Conservation (phyloP, 1,140 invertebrate genomes). For the Platyscapa corneri region DNA sequence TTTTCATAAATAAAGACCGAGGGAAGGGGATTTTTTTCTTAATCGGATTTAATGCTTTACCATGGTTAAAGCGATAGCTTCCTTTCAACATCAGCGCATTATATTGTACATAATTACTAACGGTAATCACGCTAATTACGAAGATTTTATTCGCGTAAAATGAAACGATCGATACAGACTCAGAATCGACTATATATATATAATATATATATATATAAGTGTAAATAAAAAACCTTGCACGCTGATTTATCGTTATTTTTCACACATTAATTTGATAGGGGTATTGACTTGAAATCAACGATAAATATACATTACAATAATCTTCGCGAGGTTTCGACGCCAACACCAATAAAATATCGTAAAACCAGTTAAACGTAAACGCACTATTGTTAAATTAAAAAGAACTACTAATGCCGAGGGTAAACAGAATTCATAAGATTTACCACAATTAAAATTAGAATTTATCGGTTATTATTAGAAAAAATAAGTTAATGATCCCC, state of each 20-base stretch:
- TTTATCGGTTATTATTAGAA: neutral
- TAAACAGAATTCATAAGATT: too few species aligned
- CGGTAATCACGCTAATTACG: neutral
- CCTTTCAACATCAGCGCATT: neutral
- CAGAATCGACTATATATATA: neutral
- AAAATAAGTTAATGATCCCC: neutral
- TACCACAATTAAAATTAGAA: neutral
- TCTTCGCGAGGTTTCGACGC: too few species aligned
- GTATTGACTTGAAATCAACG: neutral
- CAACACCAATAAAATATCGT: too few species aligned
- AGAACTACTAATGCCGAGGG: too few species aligned
- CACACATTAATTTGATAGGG: too few species aligned
- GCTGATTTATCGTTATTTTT: too few species aligned
- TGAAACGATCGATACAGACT: neutral
- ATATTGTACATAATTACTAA: neutral
- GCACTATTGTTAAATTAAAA: too few species aligned
- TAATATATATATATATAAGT: too few species aligned
- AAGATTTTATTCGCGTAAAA: neutral
- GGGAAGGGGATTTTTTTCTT: neutral
- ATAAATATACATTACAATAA: too few species aligned
- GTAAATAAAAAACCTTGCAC: too few species aligned
- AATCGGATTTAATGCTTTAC: neutral
- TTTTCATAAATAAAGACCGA: neutral
- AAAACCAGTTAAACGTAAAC: too few species aligned
- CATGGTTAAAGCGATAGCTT: neutral